These are phyloP conservation scores for Elegia similella DNA, from an alignment of 2,888 invertebrate genomes.

Conservation along the genomic window DNA sequence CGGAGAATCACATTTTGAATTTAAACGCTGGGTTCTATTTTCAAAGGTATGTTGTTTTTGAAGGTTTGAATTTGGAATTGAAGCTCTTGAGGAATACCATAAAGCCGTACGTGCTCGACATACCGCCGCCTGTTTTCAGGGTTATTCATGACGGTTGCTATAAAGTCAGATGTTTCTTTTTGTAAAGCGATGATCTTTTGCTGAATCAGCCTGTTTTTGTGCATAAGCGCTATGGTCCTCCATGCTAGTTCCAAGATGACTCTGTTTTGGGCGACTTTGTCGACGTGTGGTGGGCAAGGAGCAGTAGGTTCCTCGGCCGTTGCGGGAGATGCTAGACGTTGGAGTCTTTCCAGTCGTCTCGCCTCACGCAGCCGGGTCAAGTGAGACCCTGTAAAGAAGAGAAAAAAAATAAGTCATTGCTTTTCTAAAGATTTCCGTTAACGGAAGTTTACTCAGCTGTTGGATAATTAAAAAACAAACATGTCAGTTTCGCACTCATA, in stretches of 20 bases:
- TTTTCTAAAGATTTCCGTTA: too few relatives aligned
- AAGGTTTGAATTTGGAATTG: conserved; percentile 28
- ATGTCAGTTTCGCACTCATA: too few relatives aligned
- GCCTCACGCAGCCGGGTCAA: conserved; percentile 59
- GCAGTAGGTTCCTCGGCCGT: conserved; percentile 34
- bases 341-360: conserved; percentile 58
- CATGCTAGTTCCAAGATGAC: conserved; percentile 83
- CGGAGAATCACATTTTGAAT: conserved; percentile 15
- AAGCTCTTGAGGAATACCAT: conserved; percentile 37
- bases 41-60: conserved; percentile 40
- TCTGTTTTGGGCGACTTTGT: conserved; percentile 60
- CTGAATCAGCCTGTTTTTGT: conserved; percentile 83
- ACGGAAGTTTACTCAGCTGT: too few relatives aligned
- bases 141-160: conserved; percentile 81
- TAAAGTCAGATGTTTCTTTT: conserved; percentile 83
- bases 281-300: conserved; percentile 36
- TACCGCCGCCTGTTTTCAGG: conserved; percentile 65
- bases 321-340: conserved; percentile 42
- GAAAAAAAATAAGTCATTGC: conserved; percentile 22
- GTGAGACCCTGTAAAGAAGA: conserved; percentile 58
- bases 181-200: conserved; percentile 82
- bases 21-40: conserved; percentile 44
- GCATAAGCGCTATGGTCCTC: conserved; percentile 83
- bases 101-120: conserved; percentile 48
- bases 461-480: too few relatives aligned